Conservation (phyloP, 1,140 invertebrate genomes). For the Mamestra configurata region DNA sequence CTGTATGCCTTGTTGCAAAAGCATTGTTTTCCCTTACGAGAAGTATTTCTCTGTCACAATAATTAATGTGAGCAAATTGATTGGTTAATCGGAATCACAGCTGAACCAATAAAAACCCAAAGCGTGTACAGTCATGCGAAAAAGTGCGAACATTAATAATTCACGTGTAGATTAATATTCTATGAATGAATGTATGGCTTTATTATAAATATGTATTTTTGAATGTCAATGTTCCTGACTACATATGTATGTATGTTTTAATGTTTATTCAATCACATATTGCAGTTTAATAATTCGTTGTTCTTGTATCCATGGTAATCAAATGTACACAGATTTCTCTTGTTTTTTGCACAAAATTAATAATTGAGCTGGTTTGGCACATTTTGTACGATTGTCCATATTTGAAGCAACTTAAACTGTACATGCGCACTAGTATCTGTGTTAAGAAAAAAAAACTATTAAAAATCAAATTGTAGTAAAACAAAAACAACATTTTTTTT, state of each 20-base stretch:
- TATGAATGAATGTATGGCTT: slow-evolving; percentile 7
- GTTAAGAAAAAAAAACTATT: too few species aligned
- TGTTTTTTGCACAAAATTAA: not conserved
- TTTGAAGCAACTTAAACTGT: too few species aligned
- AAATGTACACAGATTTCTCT: not conserved
- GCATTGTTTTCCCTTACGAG: not conserved
- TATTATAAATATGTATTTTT: not conserved
- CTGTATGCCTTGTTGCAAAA: not conserved
- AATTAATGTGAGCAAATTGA: slow-evolving; percentile 20
- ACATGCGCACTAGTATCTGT: too few species aligned
- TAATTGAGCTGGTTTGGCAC: not conserved
- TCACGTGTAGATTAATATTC: slow-evolving; percentile 13
- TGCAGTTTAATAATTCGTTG: not conserved
- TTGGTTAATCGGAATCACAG: not conserved
- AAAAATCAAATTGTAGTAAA: too few species aligned
- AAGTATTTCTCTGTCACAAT: not conserved
- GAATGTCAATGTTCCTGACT: not conserved
- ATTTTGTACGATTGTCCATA: too few species aligned
- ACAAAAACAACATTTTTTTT: too few species aligned
- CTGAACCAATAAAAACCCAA: slow-evolving; percentile 7
- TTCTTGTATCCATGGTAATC: not conserved
- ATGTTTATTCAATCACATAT: not conserved
- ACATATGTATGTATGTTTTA: slow-evolving; percentile 17
- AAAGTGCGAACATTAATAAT: slow-evolving; percentile 5
- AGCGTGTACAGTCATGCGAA: not conserved